Base-by-base conservation (phyloP, 2,113 vertebrate species). In the Callipepla squamata region DNA sequence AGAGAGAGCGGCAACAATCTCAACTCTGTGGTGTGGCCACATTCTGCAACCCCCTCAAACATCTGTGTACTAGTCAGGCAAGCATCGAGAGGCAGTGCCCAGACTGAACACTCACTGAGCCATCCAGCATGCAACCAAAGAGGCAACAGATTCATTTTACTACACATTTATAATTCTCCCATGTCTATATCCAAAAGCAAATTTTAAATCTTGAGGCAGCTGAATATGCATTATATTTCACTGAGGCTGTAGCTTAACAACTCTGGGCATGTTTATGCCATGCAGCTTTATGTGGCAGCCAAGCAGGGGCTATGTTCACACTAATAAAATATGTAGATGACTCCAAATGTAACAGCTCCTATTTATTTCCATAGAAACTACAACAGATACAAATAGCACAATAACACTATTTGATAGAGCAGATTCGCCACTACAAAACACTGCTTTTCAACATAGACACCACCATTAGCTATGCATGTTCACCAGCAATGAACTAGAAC, bases 21-120 rank as follows among this genome's bases (percentile, higher is more conserved):
- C 34, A 47, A 12, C 30, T 57, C 85, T 16, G n/a, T 34, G 13
- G 40, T 19, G 15, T 2, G 0, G 23, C n/a, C 2, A 0, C 34
- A 34, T n/a, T 48, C 28, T n/a, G 18, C 38, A 47, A 3, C 13
- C n/a, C 16, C 5, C n/a, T 42, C 36, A 66, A 66, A 40, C 5
- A 20, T 26, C 77, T 47, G 25, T 8, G 4, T 21, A 13, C 17
- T n/a, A 22, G 36, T 50, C 18, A 19, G 36, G 11, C 15, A 32
- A 30, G 36, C 26, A 51, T 2, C 6, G 45, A 51, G 36, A 10
- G 13, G 30, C 30, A 28, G 45, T 28, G 36, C 30, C 28, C 45
- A 61, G 80, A 19, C 45, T 51, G 34, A 23, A 42, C 23, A 28
- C 8, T 17, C 18, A 34, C 18, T 22, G 30, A 22, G 36, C 36